Conservation (phyloP, 2,888 invertebrate genomes). For the Miltochrista miniata region DNA sequence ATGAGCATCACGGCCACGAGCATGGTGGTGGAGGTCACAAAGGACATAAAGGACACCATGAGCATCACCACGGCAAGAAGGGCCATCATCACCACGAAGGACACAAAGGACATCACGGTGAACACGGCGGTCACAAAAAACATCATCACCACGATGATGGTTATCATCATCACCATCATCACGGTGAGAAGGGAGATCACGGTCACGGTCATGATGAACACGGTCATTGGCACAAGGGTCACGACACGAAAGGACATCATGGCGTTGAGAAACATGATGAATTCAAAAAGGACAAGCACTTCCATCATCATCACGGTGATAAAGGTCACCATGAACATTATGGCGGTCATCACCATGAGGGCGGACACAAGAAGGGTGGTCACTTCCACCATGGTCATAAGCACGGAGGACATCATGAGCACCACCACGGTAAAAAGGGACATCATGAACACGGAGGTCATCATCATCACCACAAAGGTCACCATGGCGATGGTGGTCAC, state of each 20-base stretch:
- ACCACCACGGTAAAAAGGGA: slow-evolving; percentile 90
- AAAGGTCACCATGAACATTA: slow-evolving; percentile 90
- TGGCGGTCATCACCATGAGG: slow-evolving; percentile 90
- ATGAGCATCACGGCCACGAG: slow-evolving; percentile 84
- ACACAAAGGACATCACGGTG: slow-evolving; percentile 84
- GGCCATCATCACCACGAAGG: slow-evolving; percentile 88
- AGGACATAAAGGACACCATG: slow-evolving; percentile 87
- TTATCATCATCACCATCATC: slow-evolving; percentile 84
- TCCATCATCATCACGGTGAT: slow-evolving; percentile 92
- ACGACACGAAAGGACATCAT: slow-evolving; percentile 93
- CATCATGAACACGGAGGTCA: slow-evolving; percentile 90
- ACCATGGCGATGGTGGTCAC: slow-evolving; percentile 90
- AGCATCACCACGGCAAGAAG: slow-evolving; percentile 86
- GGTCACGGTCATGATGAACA: slow-evolving; percentile 79
- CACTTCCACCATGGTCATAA: slow-evolving; percentile 91
- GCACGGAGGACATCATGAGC: slow-evolving; percentile 89
- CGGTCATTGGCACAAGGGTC: slow-evolving; percentile 91
- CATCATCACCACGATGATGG: slow-evolving; percentile 86
- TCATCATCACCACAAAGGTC: slow-evolving; percentile 90
- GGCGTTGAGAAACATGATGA: slow-evolving; percentile 92
- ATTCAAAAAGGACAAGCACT: slow-evolving; percentile 93
- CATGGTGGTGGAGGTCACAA: slow-evolving; percentile 87
- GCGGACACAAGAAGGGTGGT: slow-evolving; percentile 91
- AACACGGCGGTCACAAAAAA: slow-evolving; percentile 86
- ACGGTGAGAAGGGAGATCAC: slow-evolving; percentile 86